These are phyloP conservation scores for Corythoichthys intestinalis DNA, from an alignment of 2,113 vertebrate species.

Conservation along the genomic window DNA sequence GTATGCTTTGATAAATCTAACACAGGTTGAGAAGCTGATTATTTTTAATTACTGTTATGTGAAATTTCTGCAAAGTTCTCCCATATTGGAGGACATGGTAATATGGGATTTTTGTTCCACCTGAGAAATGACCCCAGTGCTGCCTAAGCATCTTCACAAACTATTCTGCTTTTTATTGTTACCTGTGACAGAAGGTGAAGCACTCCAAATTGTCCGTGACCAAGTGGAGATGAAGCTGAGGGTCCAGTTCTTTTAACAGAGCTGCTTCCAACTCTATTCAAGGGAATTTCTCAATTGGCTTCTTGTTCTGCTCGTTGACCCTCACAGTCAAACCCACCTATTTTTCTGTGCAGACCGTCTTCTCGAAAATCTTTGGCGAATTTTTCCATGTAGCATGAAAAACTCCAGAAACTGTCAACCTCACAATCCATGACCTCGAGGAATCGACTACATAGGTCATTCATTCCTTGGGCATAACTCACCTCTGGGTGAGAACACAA, in stretches of 20 bases:
- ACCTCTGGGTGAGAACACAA: conserved; percentile 62
- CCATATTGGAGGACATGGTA: background rate
- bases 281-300: background rate
- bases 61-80: no score
- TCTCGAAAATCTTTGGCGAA: conserved; percentile 74
- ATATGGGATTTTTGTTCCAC: no score
- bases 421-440: conserved; percentile 77
- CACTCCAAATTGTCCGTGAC: conserved; percentile 71
- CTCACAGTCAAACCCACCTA: conserved; percentile 51
- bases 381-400: conserved; percentile 77
- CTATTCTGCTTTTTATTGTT: background rate
- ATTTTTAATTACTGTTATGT: no score
- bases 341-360: conserved; percentile 75
- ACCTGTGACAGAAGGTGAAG: conserved; percentile 79
- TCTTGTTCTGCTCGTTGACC: background rate
- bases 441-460: conserved; percentile 78
- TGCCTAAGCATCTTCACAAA: background rate
- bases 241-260: conserved; percentile 74
- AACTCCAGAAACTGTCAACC: conserved; percentile 79
- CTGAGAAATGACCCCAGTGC: no score
- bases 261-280: conserved; percentile 70
- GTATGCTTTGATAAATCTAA: no score
- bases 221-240: conserved; percentile 69
- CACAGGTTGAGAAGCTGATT: no score
- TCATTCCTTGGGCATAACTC: conserved; percentile 80